phyloP scores from a whole-genome alignment of 2,113 vertebrate genomes.

The Oenanthe oenanthe region DNA sequence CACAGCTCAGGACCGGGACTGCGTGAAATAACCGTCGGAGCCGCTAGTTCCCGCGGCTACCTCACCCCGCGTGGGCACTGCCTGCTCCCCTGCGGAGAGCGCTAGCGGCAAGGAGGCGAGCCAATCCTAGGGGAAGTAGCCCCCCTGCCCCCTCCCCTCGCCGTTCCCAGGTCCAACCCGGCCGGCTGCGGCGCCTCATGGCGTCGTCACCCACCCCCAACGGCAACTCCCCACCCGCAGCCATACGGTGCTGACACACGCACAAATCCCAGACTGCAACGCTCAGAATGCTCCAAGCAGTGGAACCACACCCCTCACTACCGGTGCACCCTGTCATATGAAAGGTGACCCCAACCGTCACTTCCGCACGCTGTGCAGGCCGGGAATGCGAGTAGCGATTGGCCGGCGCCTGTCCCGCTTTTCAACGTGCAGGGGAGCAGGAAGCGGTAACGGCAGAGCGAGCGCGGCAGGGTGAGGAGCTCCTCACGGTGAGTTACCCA shows the following conservation, averaged over 20 bases:
- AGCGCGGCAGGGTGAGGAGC: neutral
- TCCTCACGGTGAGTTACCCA: neutral
- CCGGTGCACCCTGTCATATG: neutral
- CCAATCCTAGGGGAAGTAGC: neutral
- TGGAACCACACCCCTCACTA: neutral
- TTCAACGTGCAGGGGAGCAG: neutral
- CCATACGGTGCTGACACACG: neutral
- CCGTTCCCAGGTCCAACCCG: neutral
- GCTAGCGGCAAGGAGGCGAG: neutral
- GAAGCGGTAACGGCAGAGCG: neutral
- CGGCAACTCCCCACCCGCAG: neutral
- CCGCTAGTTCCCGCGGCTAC: neutral
- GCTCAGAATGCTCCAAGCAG: neutral
- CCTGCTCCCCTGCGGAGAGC: neutral
- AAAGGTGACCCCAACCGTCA: neutral
- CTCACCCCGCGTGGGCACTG: neutral
- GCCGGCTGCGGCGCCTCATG: neutral
- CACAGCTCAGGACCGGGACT: neutral
- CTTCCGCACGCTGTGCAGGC: neutral
- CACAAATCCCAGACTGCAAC: neutral
- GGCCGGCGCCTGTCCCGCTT: neutral
- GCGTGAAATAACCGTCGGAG: neutral
- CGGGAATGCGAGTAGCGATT: constrained; percentile 51
- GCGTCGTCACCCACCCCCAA: neutral
- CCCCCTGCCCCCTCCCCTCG: neutral